Evolutionary conservation across 2,113 vertebrate genomes (phyloP).

Genomic region (human (Homo sapiens)): GRCh38 chr1:71272001-71272500

Average conservation of each 20-base stretch:
- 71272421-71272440: background rate
- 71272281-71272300: background rate
- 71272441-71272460: background rate
- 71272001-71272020: background rate
- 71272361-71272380: background rate
- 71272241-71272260: background rate
- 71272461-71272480: background rate
- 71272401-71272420: background rate
- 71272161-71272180: background rate
- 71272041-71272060: background rate
- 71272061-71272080: background rate
- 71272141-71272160: background rate
- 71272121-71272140: background rate
- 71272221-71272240: background rate
- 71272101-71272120: background rate
- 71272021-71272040: background rate
- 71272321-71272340: background rate
- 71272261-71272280: background rate
- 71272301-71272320: background rate
- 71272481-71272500: constrained; percentile 33
- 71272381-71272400: background rate
- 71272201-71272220: background rate
- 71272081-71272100: background rate
- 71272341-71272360: background rate
- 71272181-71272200: background rate